A percentile compares a stretch with the other conserved stretches of the same genome.
Evolutionary conservation across 2,888 invertebrate genomes (phyloP).

Genomic region (Blastobasis adustella): DNA sequence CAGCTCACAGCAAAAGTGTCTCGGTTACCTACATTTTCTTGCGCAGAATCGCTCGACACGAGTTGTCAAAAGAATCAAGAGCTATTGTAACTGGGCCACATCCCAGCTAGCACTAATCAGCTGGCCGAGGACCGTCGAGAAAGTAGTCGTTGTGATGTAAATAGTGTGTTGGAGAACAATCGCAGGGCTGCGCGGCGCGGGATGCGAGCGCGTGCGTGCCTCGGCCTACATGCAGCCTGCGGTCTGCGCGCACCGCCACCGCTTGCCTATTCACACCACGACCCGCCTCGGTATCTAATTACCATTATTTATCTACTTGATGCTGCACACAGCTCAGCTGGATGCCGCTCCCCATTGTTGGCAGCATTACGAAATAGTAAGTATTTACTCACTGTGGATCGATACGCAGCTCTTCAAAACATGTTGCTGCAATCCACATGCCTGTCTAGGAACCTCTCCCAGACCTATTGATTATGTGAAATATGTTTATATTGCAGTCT

Average conservation of each 20-base stretch:
- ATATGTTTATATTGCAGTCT: too few relatives aligned
- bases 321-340: constrained; percentile 21
- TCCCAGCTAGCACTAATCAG: constrained; percentile 1
- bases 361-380: constrained; percentile 7
- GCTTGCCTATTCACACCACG: constrained; percentile 47
- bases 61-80: too few relatives aligned
- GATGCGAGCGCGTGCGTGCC: constrained; percentile 44
- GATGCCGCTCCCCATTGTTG: constrained; percentile 12
- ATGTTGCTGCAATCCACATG: not conserved
- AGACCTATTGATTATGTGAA: not conserved
- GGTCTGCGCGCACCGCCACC: constrained; percentile 23
- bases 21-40: too few relatives aligned
- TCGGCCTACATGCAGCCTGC: constrained; percentile 41
- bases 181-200: constrained; percentile 26
- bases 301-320: constrained; percentile 49
- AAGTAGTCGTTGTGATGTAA: constrained; percentile 12
- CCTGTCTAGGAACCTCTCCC: not conserved
- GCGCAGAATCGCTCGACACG: too few relatives aligned
- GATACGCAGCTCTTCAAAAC: too few relatives aligned
- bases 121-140: constrained; percentile 4
- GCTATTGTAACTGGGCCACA: too few relatives aligned
- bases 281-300: constrained; percentile 47
- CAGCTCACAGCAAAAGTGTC: too few relatives aligned
- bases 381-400: too few relatives aligned
- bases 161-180: constrained; percentile 33